Percentiles rank a stretch among this genome's conserved stretches.
Evolutionary conservation across 2,888 invertebrate genomes (phyloP).

Genomic region (Oscheius sp.): DNA sequence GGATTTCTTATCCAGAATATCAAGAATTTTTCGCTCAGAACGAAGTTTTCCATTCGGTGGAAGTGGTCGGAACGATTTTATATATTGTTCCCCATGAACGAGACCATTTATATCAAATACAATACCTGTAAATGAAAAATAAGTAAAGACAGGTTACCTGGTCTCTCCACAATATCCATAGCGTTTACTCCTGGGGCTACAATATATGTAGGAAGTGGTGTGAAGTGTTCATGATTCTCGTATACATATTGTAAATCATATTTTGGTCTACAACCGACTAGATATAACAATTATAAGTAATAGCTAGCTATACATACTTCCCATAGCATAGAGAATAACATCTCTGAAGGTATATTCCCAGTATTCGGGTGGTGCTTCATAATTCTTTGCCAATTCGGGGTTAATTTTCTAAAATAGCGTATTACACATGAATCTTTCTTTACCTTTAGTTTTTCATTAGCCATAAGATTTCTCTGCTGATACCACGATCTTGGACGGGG

Average conservation of each 20-base stretch:
- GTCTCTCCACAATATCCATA: conserved; percentile 48
- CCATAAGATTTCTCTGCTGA: too few relatives aligned
- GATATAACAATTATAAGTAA: conserved; percentile 17
- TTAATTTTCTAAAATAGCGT: conserved; percentile 51
- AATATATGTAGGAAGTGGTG: conserved; percentile 85
- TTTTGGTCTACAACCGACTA: conserved; percentile 76
- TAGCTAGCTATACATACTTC: conserved; percentile 77
- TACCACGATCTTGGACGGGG: too few relatives aligned
- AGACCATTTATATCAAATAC: conserved; percentile 71
- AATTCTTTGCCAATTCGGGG: conserved; percentile 37
- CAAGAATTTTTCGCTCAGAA: conserved; percentile 79
- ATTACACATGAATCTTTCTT: too few relatives aligned
- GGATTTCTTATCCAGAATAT: conserved; percentile 90
- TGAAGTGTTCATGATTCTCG: conserved; percentile 86
- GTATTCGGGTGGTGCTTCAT: conserved; percentile 32
- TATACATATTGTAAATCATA: conserved; percentile 81
- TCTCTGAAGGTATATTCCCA: conserved; percentile 75
- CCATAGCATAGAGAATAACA: conserved; percentile 87
- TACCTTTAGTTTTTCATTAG: too few relatives aligned
- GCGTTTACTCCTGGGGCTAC: conserved; percentile 73
- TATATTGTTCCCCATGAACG: conserved; percentile 94
- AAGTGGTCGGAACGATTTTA: conserved; percentile 81
- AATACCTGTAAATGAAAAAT: conserved; percentile 41
- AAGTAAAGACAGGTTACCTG: conserved; percentile 32
- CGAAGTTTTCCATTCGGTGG: conserved; percentile 76